Base-by-base conservation (phyloP, 2,797 vertebrate species). In the Lepus townsendii region DNA sequence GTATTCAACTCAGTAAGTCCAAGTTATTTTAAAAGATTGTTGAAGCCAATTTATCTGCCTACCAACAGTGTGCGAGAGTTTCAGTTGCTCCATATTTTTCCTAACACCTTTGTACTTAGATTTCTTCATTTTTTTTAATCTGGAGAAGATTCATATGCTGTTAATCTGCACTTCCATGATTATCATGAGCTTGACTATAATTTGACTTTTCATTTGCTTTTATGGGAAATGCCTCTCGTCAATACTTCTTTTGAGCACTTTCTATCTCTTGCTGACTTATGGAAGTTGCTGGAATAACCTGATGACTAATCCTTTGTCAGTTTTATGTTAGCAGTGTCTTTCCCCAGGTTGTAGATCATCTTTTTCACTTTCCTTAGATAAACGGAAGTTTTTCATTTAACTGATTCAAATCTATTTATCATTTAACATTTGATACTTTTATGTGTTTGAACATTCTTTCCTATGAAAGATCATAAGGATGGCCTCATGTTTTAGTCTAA, bases 391-490 rank as follows among this genome's bases (percentile, higher is more conserved):
- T 91, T 69, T 54, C 47, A 57, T 94, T 73, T 50, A 10, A 77
- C 85, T 13, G 11, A 57, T 80, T 91, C 35, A 80, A 52, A 80
- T 52, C 68, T 90, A n/a, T 83, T 82, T 88, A 84, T 88, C 79
- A 9, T 50, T 89, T 73, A 57, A 7, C 26, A 42, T 27, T 84
- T 96, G 54, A 83, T 71, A 24, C 6, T 83, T 95, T 80, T 68
- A 87, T 83, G 4, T 84, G 4, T 69, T 92, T 88, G 24, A 79
- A 86, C 79, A 76, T 87, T 84, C 42, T 90, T 96, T 82, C 2
- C 52, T 68, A 22, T 50, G n/a, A 79, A 83, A 62, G 2, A 14
- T 42, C n/a, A 66, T 82, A 26, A 93, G 84, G 17, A 50, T 72
- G 17, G 27, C 26, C 20, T 84, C 54, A 2, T 72, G 42, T 88